These are phyloP conservation scores for Oryzias javanicus DNA, from an alignment of 2,113 vertebrate genomes.

Conservation along the genomic window DNA sequence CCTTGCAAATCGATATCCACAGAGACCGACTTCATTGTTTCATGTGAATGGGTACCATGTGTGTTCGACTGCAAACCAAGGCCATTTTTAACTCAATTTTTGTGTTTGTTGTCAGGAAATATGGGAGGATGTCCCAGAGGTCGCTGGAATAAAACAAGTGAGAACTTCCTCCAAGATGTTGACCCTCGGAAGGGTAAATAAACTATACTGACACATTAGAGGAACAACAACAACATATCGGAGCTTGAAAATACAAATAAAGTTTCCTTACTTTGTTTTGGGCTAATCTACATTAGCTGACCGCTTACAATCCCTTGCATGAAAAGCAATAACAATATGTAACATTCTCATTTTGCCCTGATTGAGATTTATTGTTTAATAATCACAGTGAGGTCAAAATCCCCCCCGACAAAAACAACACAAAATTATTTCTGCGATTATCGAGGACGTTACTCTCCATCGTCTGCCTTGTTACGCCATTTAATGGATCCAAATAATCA, in stretches of 20 bases:
- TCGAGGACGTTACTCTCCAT: background rate
- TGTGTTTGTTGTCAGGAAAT: background rate
- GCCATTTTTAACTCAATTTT: constrained; percentile 26
- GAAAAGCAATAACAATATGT: too few relatives aligned
- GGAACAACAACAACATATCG: constrained; percentile 14
- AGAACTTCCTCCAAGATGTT: constrained; percentile 16
- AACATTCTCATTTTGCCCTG: too few relatives aligned
- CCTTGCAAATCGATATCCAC: background rate
- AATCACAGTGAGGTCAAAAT: too few relatives aligned
- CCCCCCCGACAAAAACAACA: constrained; percentile 9
- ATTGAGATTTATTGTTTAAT: too few relatives aligned
- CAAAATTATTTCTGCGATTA: constrained; percentile 4
- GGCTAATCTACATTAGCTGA: too few relatives aligned
- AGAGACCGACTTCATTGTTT: background rate
- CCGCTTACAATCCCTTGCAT: too few relatives aligned
- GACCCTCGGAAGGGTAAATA: constrained; percentile 20
- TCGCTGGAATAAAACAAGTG: constrained; percentile 14
- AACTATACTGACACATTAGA: constrained; percentile 18
- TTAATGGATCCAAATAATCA: constrained; percentile 40
- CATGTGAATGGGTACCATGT: constrained; percentile 27
- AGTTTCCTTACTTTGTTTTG: background rate
- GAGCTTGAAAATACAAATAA: background rate
- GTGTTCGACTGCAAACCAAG: constrained; percentile 15
- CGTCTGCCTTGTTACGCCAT: constrained; percentile 21
- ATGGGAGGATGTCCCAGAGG: constrained; percentile 41